Base-by-base conservation (phyloP, 2,888 invertebrate genomes). In the Caenorhabditis sp. region DNA sequence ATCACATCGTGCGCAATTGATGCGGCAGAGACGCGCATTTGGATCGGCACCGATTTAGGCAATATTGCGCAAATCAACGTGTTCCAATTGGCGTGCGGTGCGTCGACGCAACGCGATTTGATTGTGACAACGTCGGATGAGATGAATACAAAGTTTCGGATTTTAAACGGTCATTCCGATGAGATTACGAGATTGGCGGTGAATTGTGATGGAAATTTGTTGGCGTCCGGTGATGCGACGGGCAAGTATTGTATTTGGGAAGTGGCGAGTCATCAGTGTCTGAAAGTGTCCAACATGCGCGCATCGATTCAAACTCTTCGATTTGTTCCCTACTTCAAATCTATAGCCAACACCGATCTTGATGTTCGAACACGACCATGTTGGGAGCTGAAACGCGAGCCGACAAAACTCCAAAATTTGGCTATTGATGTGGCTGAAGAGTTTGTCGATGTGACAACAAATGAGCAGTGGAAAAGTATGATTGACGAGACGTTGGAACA, bases 201-300 rank as follows among this genome's bases (percentile, higher is more conserved):
- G 26, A 84, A 81, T 59, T 66, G 70, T 3, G 85, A 85, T 66
- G 83, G 81, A 19, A 73, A 77, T 19, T 62, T 83, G 37, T 58
- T 85, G n/a, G 83, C 83, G 10, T 82, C 82, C 19, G 83, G 83
- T 1, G 83, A 83, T 61, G 62, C 66, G 5, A 55, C 59, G 24
- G 83, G 83, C 54, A 72, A 73, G 50, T 83, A 82, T 57, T 78
- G 78, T 58, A 76, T 85, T 51, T 85, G 85, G 85, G 83, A 85
- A 43, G 76, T 83, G 12, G 60, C 57, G 21, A 85, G 83, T 60
- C 77, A 79, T 57, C 85, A 85, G 62, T 82, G 81, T 49, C 50
- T 85, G 24, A 80, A 77, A 61, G 79, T 73, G 14, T 71, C 75
- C n/a, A 69, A 65, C 14, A 77, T 77, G 77, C 63, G 66, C 4